Evolutionary conservation across 2,888 invertebrate species (phyloP).

Genomic region (Enchytraeus crypticus): DNA sequence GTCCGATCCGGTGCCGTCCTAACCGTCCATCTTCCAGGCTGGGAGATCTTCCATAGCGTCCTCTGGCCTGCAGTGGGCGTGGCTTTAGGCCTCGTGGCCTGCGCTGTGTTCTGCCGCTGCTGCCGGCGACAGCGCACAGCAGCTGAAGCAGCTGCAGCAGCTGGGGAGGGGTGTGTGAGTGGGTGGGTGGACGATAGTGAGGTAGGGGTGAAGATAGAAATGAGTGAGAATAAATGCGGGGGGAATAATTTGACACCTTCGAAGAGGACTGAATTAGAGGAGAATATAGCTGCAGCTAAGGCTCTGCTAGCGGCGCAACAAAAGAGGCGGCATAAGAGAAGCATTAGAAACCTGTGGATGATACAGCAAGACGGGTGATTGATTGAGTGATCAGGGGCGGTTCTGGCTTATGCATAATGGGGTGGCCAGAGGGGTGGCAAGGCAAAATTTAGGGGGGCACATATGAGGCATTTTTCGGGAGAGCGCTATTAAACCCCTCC

Average conservation of each 20-base stretch:
- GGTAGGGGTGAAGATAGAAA: background rate
- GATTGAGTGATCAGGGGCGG: too few relatives aligned
- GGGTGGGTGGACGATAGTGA: background rate
- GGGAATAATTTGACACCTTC: too few relatives aligned
- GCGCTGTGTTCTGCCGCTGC: conserved; percentile 19
- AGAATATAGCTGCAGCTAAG: background rate
- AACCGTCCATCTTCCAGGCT: conserved; percentile 4
- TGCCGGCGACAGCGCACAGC: conserved; percentile 9
- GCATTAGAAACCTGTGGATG: conserved; percentile 12
- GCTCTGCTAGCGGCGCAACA: background rate
- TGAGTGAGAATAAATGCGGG: background rate
- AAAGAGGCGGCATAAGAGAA: conserved; percentile 4
- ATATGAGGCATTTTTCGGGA: too few relatives aligned
- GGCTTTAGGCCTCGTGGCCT: conserved; percentile 12
- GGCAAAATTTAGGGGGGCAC: too few relatives aligned
- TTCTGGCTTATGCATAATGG: too few relatives aligned
- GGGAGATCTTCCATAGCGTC: conserved; percentile 18
- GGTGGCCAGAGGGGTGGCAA: too few relatives aligned
- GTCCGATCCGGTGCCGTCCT: conserved; percentile 16
- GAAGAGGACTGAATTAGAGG: too few relatives aligned
- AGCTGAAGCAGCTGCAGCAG: background rate
- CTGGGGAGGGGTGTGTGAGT: conserved; percentile 1
- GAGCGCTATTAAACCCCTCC: too few relatives aligned
- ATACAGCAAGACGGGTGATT: conserved; percentile 11
- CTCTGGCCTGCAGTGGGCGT: conserved; percentile 20